These are phyloP conservation scores for Alosa sapidissima DNA, from an alignment of 2,797 vertebrate genomes.

Conservation along the genomic window DNA sequence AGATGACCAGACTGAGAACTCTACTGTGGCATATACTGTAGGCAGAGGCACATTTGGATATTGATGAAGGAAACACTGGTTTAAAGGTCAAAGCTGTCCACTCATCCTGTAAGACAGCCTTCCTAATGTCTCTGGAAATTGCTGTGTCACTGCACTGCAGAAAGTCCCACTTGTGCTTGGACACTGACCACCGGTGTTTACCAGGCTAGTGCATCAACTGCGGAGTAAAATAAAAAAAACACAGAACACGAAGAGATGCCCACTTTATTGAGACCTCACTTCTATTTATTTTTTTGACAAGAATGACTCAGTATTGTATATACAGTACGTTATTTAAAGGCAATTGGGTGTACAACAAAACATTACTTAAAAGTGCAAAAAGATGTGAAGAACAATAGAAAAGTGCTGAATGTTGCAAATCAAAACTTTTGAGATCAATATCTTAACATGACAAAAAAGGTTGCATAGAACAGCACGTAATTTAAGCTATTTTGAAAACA, in stretches of 20 bases:
- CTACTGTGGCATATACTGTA: neutral
- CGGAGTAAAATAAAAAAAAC: neutral
- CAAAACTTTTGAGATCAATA: slow-evolving; percentile 13
- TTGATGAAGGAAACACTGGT: neutral
- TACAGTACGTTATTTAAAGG: neutral
- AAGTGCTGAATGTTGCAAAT: slow-evolving; percentile 11
- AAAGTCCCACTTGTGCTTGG: neutral
- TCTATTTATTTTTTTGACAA: neutral
- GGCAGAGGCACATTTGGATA: neutral
- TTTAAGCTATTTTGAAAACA: neutral
- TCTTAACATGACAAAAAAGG: neutral
- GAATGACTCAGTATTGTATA: neutral
- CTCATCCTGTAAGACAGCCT: neutral
- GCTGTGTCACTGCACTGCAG: slow-evolving; percentile 5
- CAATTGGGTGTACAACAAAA: neutral
- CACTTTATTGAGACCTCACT: neutral
- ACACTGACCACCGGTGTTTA: neutral
- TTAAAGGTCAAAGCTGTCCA: neutral
- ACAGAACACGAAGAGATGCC: neutral
- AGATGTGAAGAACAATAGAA: neutral
- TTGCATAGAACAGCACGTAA: neutral
- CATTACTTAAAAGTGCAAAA: neutral
- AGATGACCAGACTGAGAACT: neutral
- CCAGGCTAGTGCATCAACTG: neutral
- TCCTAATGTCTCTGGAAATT: neutral